Percentiles rank a stretch among this genome's conserved stretches.
Evolutionary conservation across 2,113 vertebrate species (phyloP).

Genomic region (Speoplatyrhinus poulsoni): DNA sequence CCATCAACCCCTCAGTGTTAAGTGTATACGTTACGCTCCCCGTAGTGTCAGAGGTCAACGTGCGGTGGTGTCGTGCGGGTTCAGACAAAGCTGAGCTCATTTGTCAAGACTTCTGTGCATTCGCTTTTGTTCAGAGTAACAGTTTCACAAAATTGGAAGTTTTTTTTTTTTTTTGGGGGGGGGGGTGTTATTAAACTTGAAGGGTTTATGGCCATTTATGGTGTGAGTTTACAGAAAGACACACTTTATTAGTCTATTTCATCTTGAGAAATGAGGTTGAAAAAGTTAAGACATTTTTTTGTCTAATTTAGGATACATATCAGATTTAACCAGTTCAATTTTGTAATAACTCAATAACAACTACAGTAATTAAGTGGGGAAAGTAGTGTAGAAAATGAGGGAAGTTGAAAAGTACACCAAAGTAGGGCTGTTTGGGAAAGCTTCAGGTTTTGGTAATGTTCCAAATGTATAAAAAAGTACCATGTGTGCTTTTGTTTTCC

Average conservation of each 20-base stretch:
- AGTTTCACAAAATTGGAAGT: constrained; percentile 30
- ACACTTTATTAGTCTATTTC: constrained; percentile 23
- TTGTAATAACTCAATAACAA: constrained; percentile 30
- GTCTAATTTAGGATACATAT: too few relatives aligned
- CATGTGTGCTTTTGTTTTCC: constrained; percentile 1
- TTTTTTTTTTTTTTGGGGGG: background rate
- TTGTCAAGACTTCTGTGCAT: constrained; percentile 27
- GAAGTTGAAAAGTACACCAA: background rate
- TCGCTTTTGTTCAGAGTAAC: constrained; percentile 15
- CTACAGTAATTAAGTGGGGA: background rate
- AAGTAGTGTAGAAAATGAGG: background rate
- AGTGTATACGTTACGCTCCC: background rate
- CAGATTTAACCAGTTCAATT: constrained; percentile 30
- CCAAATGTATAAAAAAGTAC: constrained; percentile 13
- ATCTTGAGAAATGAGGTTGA: constrained; percentile 24
- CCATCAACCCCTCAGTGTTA: background rate
- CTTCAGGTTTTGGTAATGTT: constrained; percentile 6
- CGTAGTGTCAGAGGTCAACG: constrained; percentile 44
- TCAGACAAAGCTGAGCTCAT: constrained; percentile 33
- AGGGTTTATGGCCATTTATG: constrained; percentile 22
- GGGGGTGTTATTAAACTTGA: too few relatives aligned
- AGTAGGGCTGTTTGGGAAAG: constrained; percentile 3
- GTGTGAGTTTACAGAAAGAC: constrained; percentile 30
- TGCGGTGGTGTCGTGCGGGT: constrained; percentile 6
- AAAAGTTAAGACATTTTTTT: background rate